phyloP scores from a whole-genome alignment of 2,113 vertebrate genomes.

The rabbit (Oryctolagus cuniculus) region mOryCun1.1 NC_091437.1:7399001-7399500 shows the following conservation, averaged over 20 bases:
- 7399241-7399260: not conserved
- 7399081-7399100: conserved; percentile 5
- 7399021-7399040: not conserved
- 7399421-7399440: not conserved
- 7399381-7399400: not conserved
- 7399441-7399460: conserved; percentile 17
- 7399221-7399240: conserved; percentile 12
- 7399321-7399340: not conserved
- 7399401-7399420: not conserved
- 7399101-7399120: not conserved
- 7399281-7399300: not conserved
- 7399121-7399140: not conserved
- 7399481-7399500: not conserved
- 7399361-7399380: not conserved
- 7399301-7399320: not conserved
- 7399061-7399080: not conserved
- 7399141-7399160: not conserved
- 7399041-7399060: not conserved
- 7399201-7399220: conserved; percentile 24
- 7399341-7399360: not conserved
- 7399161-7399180: not conserved
- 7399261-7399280: not conserved
- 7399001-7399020: not conserved
- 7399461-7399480: not conserved
- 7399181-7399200: not conserved